Evolutionary conservation across 1,140 invertebrate genomes (phyloP), one percentile per base, ranked within the genome.

Genomic region (Heliconius himera): DNA sequence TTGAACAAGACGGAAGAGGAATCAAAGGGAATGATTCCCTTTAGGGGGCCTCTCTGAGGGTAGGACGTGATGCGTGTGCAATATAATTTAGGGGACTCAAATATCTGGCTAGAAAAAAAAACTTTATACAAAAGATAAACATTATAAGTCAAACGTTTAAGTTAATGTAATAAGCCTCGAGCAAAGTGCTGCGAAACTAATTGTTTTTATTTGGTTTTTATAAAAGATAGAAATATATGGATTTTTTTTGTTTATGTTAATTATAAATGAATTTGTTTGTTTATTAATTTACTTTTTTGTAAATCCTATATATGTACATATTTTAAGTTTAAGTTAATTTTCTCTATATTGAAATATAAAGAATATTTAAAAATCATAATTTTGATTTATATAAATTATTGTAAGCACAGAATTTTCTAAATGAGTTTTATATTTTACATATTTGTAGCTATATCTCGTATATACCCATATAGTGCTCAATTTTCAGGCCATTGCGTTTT

Each of bases 11-110:
- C 88, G 93, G 90, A 90, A 92, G 87, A 92, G 84, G 87, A 94
- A 93, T 94, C 93, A 94, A 93, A 94, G 92, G 91, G 91, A 93
- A 94, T 91, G 91, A 93, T 93, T 92, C 91, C 91, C 91, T 89
- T 91, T 84, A 87, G 88, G 90, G 54, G 90, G 90, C 87, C 83
- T 75, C 81, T 77, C 83, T 83, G 87, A 83, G 90, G 93, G 90
- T 88, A 87, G 84, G 82, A 84, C 80, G 82, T 83, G 90, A 91
- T 89, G 91, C 91, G 91, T 93, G 88, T 88, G 88, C 88, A 84
- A 88, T 90, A 92, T 92, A 88, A 89, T 91, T 89, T 93, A 91
- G 89, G 86, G 90, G 86, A 78, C 72, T 77, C 73, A 78, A 80
- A 82, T 84, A 73, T 80, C 66, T 81, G 89, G 74, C 29, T 84